Conservation (phyloP, 2,888 invertebrate genomes). For the Tetragonula carbonaria region DNA sequence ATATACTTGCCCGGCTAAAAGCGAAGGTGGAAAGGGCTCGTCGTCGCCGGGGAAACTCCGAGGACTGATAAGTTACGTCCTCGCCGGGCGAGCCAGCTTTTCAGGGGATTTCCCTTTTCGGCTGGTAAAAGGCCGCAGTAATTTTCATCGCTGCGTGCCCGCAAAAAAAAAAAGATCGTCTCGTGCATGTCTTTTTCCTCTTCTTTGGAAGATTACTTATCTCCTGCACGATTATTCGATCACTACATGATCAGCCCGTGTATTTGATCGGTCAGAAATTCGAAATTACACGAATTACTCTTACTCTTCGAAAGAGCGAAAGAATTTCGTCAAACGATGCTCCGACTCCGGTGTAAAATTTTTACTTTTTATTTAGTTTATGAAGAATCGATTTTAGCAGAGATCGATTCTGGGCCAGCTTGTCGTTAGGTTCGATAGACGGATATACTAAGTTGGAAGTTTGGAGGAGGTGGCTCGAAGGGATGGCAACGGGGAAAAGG, state of each 20-base stretch:
- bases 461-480: too few species aligned
- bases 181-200: background rate
- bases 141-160: conserved; percentile 28
- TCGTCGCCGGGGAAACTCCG: conserved; percentile 64
- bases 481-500: too few species aligned
- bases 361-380: too few species aligned
- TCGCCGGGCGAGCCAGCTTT: conserved; percentile 62
- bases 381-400: too few species aligned
- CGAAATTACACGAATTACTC: background rate
- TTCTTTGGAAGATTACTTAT: conserved; percentile 12
- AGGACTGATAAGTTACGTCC: conserved; percentile 73
- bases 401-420: too few species aligned
- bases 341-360: background rate
- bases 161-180: conserved; percentile 11
- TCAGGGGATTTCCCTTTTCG: conserved; percentile 59
- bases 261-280: background rate
- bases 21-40: conserved; percentile 72
- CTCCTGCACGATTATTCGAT: background rate
- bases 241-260: background rate
- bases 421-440: too few species aligned
- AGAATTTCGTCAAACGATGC: background rate
- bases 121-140: conserved; percentile 28
- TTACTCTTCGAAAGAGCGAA: background rate
- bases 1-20: conserved; percentile 73
- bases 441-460: too few species aligned